Conservation (phyloP, 1,140 invertebrate species). For the Trichogramma pretiosum region DNA sequence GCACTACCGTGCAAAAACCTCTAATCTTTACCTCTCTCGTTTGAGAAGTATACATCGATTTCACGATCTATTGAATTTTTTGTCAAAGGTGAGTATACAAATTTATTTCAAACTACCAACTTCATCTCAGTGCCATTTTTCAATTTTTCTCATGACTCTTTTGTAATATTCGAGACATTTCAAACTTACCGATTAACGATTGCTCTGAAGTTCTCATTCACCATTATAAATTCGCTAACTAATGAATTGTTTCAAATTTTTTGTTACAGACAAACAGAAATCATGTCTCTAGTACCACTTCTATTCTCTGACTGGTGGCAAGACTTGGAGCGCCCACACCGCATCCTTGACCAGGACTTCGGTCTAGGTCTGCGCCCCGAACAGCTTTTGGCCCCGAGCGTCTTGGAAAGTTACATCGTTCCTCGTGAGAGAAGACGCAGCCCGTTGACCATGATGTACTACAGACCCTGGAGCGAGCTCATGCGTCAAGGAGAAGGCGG, state of each 20-base stretch:
- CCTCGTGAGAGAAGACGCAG: background rate
- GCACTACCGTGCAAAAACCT: background rate
- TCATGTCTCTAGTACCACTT: constrained; percentile 43
- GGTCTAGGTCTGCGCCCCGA: constrained; percentile 17
- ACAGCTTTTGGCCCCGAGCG: constrained; percentile 4
- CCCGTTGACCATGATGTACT: constrained; percentile 8
- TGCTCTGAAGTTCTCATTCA: too few species aligned
- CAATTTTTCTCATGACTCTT: too few species aligned
- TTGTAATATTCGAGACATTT: too few species aligned
- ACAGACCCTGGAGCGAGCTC: constrained; percentile 21
- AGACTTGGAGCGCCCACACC: constrained; percentile 28
- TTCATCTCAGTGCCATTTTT: too few species aligned
- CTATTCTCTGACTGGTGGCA: constrained; percentile 44
- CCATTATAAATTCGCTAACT: too few species aligned
- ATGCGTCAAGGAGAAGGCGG: constrained; percentile 21
- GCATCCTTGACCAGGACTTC: constrained; percentile 31
- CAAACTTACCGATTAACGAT: too few species aligned
- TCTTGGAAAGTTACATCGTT: background rate
- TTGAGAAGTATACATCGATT: background rate
- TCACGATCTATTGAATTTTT: background rate
- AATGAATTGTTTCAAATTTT: too few species aligned
- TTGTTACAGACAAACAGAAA: too few species aligned
- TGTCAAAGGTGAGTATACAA: background rate
- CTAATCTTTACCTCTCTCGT: background rate
- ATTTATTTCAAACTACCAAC: too few species aligned